phyloP scores from a whole-genome alignment of 64 coral and sea anemone species.

The Acropora yongei region DNA sequence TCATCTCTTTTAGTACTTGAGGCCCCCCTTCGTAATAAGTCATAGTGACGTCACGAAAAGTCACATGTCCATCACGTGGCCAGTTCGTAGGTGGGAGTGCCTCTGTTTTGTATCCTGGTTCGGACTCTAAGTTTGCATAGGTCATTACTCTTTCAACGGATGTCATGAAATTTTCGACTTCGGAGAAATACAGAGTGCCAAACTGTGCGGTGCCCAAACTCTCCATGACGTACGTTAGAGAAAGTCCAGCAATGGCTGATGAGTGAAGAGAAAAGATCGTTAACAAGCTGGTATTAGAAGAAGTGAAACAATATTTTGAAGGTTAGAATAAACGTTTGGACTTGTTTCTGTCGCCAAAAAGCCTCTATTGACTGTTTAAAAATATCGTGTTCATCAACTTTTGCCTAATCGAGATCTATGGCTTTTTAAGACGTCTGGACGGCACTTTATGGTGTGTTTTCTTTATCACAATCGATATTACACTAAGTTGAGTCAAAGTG shows the following conservation, averaged over 20 bases:
- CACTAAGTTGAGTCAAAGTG: too few species aligned
- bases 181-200: neutral
- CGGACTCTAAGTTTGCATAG: neutral
- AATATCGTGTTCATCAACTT: too few species aligned
- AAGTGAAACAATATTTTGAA: too few species aligned
- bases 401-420: too few species aligned
- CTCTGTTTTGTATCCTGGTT: neutral
- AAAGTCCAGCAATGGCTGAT: conserved; percentile 2
- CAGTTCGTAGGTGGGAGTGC: neutral
- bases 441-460: too few species aligned
- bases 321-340: too few species aligned
- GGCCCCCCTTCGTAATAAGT: neutral
- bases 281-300: too few species aligned
- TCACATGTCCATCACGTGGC: neutral
- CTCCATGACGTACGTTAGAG: conserved; percentile 20
- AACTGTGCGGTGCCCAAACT: neutral
- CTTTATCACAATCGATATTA: too few species aligned
- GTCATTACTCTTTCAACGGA: neutral
- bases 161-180: conserved; percentile 12
- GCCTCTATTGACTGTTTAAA: too few species aligned
- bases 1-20: neutral
- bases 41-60: neutral
- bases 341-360: too few species aligned
- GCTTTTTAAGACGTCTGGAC: too few species aligned
- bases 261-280: neutral